Percentiles rank a stretch among this genome's conserved stretches.
phyloP scores from a whole-genome alignment of 1,140 invertebrate genomes.

The Drosophila nigrodunni region DNA sequence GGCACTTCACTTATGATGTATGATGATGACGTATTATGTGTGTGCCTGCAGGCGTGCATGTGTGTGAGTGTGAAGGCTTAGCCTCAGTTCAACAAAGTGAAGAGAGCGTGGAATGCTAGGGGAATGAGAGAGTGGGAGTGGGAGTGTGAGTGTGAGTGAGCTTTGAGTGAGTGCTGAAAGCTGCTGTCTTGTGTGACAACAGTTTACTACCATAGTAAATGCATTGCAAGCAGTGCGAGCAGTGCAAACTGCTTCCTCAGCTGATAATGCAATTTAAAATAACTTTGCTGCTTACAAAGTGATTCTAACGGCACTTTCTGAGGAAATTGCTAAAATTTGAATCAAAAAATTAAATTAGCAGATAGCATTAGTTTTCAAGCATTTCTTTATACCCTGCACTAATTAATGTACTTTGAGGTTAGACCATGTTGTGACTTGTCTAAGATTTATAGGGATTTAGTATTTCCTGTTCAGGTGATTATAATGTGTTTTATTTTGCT shows the following conservation, averaged over 20 bases:
- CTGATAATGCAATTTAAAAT: not conserved
- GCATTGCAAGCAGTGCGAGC: slow-evolving; percentile 10
- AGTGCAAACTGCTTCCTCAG: not conserved
- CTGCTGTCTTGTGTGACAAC: not conserved
- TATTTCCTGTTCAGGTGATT: not conserved
- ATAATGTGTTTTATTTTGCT: slow-evolving; percentile 35
- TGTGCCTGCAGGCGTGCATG: not conserved
- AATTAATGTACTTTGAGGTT: not conserved
- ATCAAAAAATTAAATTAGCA: too few species aligned
- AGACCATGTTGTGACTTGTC: slow-evolving; percentile 3
- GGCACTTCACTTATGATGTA: slow-evolving; percentile 20
- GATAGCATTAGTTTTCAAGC: too few species aligned
- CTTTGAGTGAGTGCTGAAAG: slow-evolving; percentile 18
- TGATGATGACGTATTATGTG: slow-evolving; percentile 19
- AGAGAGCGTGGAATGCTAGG: not conserved
- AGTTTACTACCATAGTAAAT: not conserved
- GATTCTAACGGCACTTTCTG: not conserved
- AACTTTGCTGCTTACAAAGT: not conserved
- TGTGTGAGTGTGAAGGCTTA: not conserved
- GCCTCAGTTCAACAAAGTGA: not conserved
- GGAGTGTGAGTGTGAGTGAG: not conserved
- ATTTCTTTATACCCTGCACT: not conserved
- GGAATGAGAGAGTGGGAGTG: not conserved
- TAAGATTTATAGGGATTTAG: not conserved
- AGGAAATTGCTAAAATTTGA: too few species aligned